These are phyloP conservation scores for Channallabes apus DNA, from an alignment of 2,797 vertebrate species.

Conservation along the genomic window DNA sequence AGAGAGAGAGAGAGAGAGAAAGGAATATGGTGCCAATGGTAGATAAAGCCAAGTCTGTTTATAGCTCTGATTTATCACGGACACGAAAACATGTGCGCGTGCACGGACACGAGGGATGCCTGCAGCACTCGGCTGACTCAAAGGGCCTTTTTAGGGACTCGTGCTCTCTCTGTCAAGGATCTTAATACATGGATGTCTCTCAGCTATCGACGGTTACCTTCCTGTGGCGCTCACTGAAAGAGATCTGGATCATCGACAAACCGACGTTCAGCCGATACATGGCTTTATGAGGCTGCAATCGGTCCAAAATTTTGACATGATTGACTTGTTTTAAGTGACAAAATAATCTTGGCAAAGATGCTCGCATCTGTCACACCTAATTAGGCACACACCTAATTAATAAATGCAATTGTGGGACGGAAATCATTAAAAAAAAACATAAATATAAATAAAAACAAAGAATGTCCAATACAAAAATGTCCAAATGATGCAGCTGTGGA, in stretches of 20 bases:
- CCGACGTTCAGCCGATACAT: not conserved
- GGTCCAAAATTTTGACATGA: not conserved
- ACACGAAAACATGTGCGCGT: conserved; percentile 32
- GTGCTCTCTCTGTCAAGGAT: conserved; percentile 36
- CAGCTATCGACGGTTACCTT: conserved; percentile 64
- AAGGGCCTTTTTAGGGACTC: conserved; percentile 52
- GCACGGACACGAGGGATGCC: conserved; percentile 32
- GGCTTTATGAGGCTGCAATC: not conserved
- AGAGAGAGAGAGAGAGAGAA: not conserved
- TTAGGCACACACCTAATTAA: conserved; percentile 35
- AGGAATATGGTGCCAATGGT: conserved; percentile 52
- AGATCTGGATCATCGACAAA: conserved; percentile 38
- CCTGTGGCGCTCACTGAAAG: conserved; percentile 59
- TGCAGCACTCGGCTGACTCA: conserved; percentile 50
- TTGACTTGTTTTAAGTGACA: not conserved
- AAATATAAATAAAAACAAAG: conserved; percentile 14
- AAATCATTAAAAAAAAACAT: too few relatives aligned
- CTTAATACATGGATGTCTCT: conserved; percentile 47
- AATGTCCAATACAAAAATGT: conserved; percentile 47
- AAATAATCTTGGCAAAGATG: not conserved
- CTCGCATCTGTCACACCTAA: not conserved
- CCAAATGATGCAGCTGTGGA: conserved; percentile 69
- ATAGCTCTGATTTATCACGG: conserved; percentile 53
- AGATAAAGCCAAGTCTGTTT: conserved; percentile 53
- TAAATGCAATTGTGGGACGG: conserved; percentile 54